Evolutionary conservation across 2,888 invertebrate genomes (phyloP).

Genomic region (Urechis unicinctus): DNA sequence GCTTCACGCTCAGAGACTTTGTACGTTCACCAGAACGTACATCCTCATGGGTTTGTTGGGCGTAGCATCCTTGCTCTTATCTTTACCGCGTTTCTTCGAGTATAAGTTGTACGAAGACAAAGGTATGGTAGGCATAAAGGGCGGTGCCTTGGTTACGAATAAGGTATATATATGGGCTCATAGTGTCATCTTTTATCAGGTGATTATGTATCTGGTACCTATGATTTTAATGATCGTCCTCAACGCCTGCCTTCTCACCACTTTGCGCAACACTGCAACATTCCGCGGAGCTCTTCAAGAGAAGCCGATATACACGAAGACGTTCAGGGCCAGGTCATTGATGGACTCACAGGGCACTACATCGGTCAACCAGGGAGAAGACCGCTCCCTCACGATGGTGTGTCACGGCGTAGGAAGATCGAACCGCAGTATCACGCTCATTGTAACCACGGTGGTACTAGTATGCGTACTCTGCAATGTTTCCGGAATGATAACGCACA

Average conservation of each 20-base stretch:
- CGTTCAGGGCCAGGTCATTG: no score
- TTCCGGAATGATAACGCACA: constrained; percentile 15
- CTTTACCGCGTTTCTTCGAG: background rate
- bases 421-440: constrained; percentile 11
- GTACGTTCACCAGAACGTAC: background rate
- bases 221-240: constrained; percentile 8
- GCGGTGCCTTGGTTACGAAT: constrained; percentile 1
- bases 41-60: background rate
- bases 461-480: constrained; percentile 19
- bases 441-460: constrained; percentile 18
- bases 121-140: no score
- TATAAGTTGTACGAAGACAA: background rate
- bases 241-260: constrained; percentile 7
- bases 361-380: no score
- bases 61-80: background rate
- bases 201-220: constrained; percentile 15
- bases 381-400: no score
- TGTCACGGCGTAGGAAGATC: no score
- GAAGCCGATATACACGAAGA: no score
- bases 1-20: background rate
- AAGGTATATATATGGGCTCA: constrained; percentile 7
- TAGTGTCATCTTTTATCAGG: constrained; percentile 7
- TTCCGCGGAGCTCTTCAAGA: no score
- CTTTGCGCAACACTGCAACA: background rate
- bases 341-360: no score